These are phyloP conservation scores for Etia nguti DNA, from an alignment of 2,113 vertebrate species.

Conservation along the genomic window DNA sequence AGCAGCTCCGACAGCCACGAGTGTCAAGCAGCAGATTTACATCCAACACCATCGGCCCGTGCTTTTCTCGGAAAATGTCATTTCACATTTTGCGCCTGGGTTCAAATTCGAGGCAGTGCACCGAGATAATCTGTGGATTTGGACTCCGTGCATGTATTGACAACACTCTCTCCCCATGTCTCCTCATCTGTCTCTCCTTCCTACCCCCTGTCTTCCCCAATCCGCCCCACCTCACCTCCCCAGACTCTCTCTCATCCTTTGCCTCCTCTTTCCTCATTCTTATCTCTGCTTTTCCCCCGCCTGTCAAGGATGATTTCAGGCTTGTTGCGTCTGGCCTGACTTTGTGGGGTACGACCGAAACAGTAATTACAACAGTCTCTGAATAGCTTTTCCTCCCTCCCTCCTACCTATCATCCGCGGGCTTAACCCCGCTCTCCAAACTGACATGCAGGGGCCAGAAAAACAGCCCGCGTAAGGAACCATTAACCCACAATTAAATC, in stretches of 20 bases:
- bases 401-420: conserved; percentile 49
- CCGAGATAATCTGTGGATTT: conserved; percentile 50
- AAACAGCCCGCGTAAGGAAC: conserved; percentile 33
- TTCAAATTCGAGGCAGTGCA: conserved; percentile 26
- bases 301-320: conserved; percentile 61
- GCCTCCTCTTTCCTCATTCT: conserved; percentile 10
- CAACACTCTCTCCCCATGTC: background rate
- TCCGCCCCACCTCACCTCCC: background rate
- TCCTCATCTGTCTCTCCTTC: background rate
- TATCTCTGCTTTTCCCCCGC: background rate
- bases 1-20: conserved; percentile 27
- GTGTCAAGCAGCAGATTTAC: conserved; percentile 52
- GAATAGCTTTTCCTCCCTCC: conserved; percentile 41
- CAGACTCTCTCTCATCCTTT: background rate
- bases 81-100: conserved; percentile 31
- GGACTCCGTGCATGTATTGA: conserved; percentile 13
- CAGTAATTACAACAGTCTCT: conserved; percentile 59
- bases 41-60: background rate
- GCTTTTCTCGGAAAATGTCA: conserved; percentile 41
- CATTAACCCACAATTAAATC: conserved; percentile 67
- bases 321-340: conserved; percentile 45
- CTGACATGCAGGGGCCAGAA: conserved; percentile 35
- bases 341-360: conserved; percentile 26
- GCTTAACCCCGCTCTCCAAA: conserved; percentile 49
- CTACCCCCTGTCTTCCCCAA: background rate